These are phyloP conservation scores for Leptinotarsa undecemlineata DNA, from an alignment of 1,140 invertebrate genomes.

Conservation along the genomic window DNA sequence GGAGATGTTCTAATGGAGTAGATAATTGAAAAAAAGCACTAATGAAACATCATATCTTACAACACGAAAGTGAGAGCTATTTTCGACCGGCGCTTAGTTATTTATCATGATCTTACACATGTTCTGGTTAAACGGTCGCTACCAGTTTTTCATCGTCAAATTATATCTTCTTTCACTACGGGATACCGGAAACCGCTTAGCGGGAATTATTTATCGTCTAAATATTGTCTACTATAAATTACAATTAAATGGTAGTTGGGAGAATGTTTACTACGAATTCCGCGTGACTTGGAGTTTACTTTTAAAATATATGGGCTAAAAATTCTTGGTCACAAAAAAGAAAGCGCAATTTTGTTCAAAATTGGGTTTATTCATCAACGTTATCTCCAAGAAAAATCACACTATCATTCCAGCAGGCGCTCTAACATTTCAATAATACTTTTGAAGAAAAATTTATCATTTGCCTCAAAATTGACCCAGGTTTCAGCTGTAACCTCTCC, in stretches of 20 bases:
- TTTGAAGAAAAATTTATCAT: too few species aligned
- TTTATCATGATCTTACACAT: slow-evolving; percentile 7
- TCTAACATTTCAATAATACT: too few species aligned
- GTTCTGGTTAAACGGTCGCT: slow-evolving; percentile 7
- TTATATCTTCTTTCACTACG: slow-evolving; percentile 6
- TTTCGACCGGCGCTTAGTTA: slow-evolving; percentile 1
- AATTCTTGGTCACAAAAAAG: rapidly evolving
- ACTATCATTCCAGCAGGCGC: too few species aligned
- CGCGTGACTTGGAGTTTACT: background rate
- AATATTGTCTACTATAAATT: slow-evolving; percentile 4
- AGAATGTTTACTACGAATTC: background rate
- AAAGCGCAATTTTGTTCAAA: too few species aligned
- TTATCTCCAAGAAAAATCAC: too few species aligned
- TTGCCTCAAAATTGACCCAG: too few species aligned
- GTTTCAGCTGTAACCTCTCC: too few species aligned
- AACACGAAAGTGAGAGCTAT: slow-evolving; percentile 2
- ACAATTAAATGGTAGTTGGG: background rate
- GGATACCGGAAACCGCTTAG: background rate
- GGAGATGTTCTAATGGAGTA: slow-evolving; percentile 5
- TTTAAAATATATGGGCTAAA: background rate
- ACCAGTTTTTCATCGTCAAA: slow-evolving; percentile 5
- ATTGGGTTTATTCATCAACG: too few species aligned
- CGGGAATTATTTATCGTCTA: slow-evolving; percentile 6
- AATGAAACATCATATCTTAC: slow-evolving; percentile 8
- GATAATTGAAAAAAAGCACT: slow-evolving; percentile 8